Conservation (phyloP, 2,113 vertebrate genomes). For the Campylorhamphus procurvoides region DNA sequence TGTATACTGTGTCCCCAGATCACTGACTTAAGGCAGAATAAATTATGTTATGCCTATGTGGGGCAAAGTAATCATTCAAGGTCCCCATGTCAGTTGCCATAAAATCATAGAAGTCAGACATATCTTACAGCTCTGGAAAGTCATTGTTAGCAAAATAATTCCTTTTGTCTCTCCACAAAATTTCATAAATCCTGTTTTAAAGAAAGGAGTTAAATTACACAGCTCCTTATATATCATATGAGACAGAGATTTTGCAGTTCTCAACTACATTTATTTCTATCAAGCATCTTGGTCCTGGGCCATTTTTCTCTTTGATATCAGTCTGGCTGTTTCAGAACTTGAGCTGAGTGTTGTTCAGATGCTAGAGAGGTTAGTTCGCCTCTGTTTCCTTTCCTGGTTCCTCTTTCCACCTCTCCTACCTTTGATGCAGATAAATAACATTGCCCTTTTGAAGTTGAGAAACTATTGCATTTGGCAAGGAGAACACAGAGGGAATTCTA, state of each 20-base stretch:
- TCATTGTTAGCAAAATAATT: slow-evolving; percentile 22
- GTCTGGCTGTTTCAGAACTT: not conserved
- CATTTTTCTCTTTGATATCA: not conserved
- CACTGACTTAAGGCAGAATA: not conserved
- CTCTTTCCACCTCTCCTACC: not conserved
- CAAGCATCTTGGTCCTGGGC: not conserved
- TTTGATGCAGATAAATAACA: slow-evolving; percentile 24
- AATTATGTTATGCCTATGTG: not conserved
- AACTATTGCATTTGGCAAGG: not conserved
- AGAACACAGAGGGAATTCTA: not conserved
- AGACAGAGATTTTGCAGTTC: not conserved
- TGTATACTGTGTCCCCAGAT: not conserved
- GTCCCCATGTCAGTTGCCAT: not conserved
- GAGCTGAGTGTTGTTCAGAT: not conserved
- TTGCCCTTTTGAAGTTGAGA: slow-evolving; percentile 16
- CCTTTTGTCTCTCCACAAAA: slow-evolving; percentile 26
- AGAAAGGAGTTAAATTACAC: slow-evolving; percentile 4
- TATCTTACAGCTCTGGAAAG: slow-evolving; percentile 12
- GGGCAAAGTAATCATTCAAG: not conserved
- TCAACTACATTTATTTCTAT: not conserved
- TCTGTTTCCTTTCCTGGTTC: not conserved
- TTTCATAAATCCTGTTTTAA: slow-evolving; percentile 17
- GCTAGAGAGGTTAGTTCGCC: not conserved
- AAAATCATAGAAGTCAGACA: slow-evolving; percentile 14
- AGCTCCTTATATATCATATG: not conserved